Evolutionary conservation across 2,888 invertebrate genomes (phyloP).

Genomic region (Cantharis rustica): DNA sequence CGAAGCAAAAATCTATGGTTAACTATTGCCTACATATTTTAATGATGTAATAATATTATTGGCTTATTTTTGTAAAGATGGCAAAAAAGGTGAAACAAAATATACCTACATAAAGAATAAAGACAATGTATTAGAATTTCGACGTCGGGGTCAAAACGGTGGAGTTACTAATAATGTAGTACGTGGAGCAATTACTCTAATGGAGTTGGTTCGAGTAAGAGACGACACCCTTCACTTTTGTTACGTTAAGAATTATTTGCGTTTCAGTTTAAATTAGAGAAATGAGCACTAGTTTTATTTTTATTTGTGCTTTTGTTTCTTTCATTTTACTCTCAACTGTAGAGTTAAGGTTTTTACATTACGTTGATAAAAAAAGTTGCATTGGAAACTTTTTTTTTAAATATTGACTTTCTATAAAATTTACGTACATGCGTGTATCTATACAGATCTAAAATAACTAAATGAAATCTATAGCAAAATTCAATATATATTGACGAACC

Average conservation of each 20-base stretch:
- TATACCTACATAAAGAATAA: not conserved
- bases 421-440: not conserved
- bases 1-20: conserved; percentile 3
- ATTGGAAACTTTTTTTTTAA: not conserved
- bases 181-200: conserved; percentile 42
- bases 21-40: conserved; percentile 12
- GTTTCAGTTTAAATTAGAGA: conserved; percentile 12
- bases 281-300: not conserved
- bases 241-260: conserved; percentile 32
- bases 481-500: conserved; percentile 10
- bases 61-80: conserved; percentile 4
- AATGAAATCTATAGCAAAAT: not conserved
- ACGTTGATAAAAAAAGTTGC: not conserved
- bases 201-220: conserved; percentile 35
- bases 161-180: conserved; percentile 24
- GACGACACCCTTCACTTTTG: conserved; percentile 27
- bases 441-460: not conserved
- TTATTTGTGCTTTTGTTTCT: not conserved
- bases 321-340: not conserved
- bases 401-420: not conserved
- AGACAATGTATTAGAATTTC: conserved; percentile 7
- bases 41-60: not conserved
- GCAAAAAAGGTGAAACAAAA: conserved; percentile 7
- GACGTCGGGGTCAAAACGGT: conserved; percentile 13
- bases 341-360: not conserved